These are phyloP conservation scores for Antedon mediterranea DNA, from an alignment of 53 echinoderm and acorn worm species.

Conservation along the genomic window DNA sequence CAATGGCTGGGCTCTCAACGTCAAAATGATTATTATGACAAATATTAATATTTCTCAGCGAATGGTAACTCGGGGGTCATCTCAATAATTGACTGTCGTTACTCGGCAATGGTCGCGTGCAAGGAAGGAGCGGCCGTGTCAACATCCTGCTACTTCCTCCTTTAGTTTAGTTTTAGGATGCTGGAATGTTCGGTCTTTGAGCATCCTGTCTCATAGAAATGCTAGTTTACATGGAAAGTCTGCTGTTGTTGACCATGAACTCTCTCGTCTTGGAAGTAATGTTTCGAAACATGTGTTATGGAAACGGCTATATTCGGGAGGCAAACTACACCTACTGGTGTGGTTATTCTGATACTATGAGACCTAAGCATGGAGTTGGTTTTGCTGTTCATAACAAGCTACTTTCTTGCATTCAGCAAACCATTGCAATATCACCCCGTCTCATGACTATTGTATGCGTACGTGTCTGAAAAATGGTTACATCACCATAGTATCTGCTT, in stretches of 20 bases:
- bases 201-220: not conserved
- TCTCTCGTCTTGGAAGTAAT: constrained; percentile 10
- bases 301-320: constrained; percentile 7
- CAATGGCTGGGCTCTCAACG: not conserved
- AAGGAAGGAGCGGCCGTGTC: constrained; percentile 7
- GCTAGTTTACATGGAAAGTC: constrained; percentile 5
- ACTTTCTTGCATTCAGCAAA: constrained; percentile 11
- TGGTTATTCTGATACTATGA: constrained; percentile 2
- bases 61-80: constrained; percentile 8
- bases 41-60: not conserved
- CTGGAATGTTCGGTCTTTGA: constrained; percentile 1
- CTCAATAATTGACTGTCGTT: constrained; percentile 1
- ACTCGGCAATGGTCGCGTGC: constrained; percentile 13
- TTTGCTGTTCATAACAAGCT: constrained; percentile 1
- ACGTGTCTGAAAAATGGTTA: constrained; percentile 2
- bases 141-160: constrained; percentile 13
- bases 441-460: constrained; percentile 4
- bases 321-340: constrained; percentile 8
- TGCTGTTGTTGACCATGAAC: too few relatives aligned
- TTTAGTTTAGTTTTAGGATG: too few relatives aligned
- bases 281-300: constrained; percentile 14
- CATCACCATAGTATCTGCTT: constrained; percentile 3
- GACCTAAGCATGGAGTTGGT: constrained; percentile 12
- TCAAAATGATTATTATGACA: not conserved
- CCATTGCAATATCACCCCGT: constrained; percentile 2